Conservation (phyloP, 92 coral and sea anemone species). For the Parazoanthus swiftii region DNA sequence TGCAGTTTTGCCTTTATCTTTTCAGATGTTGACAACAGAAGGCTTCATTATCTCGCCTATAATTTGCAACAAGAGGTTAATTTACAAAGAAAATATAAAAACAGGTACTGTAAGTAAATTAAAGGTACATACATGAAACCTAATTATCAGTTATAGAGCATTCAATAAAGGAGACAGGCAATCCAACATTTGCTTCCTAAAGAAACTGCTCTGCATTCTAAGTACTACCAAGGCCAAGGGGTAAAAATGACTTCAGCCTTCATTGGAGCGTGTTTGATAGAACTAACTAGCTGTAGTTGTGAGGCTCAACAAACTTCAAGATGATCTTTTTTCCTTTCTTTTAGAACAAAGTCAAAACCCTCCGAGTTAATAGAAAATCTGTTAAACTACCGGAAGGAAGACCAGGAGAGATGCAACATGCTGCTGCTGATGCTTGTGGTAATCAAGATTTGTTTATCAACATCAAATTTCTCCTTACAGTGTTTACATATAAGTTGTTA, state of each 20-base stretch:
- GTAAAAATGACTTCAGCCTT: no score
- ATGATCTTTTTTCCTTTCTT: neutral
- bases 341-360: constrained; percentile 64
- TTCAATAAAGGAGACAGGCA: no score
- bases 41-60: constrained; percentile 81
- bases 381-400: constrained; percentile 70
- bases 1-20: neutral
- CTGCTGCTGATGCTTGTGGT: constrained; percentile 84
- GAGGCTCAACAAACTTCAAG: neutral
- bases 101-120: constrained; percentile 46
- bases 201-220: no score
- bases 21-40: constrained; percentile 84
- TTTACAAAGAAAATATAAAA: constrained; percentile 61
- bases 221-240: no score
- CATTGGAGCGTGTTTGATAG: neutral
- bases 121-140: no score
- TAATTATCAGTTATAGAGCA: no score
- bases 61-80: constrained; percentile 83
- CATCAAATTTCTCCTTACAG: no score
- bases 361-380: constrained; percentile 71
- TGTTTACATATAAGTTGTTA: no score
- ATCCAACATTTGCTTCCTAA: no score
- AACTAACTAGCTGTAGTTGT: neutral
- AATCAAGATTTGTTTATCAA: constrained; percentile 8
- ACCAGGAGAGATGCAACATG: constrained; percentile 90